A percentile compares a stretch with the other conserved stretches of the same genome.
Evolutionary conservation across 2,888 invertebrate species (phyloP).

Genomic region (Neelides folsomi): DNA sequence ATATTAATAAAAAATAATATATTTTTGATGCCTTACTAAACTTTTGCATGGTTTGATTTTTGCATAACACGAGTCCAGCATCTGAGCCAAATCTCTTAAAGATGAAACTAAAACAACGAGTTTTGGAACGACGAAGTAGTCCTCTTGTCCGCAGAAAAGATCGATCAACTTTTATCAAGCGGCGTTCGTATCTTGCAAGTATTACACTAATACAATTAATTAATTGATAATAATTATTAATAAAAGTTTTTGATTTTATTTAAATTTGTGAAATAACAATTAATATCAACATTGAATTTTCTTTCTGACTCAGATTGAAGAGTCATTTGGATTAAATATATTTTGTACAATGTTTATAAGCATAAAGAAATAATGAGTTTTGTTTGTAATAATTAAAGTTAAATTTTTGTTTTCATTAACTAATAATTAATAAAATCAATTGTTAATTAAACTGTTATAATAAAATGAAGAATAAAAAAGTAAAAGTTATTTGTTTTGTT

Average conservation of each 20-base stretch:
- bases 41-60: conserved; percentile 2
- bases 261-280: too few species aligned
- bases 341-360: too few species aligned
- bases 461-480: not conserved
- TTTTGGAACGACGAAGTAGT: conserved; percentile 85
- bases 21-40: not conserved
- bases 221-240: too few species aligned
- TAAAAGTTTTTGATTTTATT: too few species aligned
- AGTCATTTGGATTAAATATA: too few species aligned
- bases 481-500: conserved; percentile 8
- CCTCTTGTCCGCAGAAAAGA: conserved; percentile 74
- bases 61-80: conserved; percentile 45
- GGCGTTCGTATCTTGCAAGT: conserved; percentile 54
- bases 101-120: conserved; percentile 84
- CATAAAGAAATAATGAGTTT: too few species aligned
- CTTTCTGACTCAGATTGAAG: too few species aligned
- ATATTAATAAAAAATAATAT: not conserved
- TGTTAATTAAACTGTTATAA: too few species aligned
- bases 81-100: conserved; percentile 94
- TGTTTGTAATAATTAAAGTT: too few species aligned
- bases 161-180: conserved; percentile 58
- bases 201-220: conserved; percentile 19
- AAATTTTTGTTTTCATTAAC: too few species aligned
- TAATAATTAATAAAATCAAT: too few species aligned
- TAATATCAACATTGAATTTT: too few species aligned